phyloP scores from a whole-genome alignment of 2,113 vertebrate species.

The Passer montanus region DNA sequence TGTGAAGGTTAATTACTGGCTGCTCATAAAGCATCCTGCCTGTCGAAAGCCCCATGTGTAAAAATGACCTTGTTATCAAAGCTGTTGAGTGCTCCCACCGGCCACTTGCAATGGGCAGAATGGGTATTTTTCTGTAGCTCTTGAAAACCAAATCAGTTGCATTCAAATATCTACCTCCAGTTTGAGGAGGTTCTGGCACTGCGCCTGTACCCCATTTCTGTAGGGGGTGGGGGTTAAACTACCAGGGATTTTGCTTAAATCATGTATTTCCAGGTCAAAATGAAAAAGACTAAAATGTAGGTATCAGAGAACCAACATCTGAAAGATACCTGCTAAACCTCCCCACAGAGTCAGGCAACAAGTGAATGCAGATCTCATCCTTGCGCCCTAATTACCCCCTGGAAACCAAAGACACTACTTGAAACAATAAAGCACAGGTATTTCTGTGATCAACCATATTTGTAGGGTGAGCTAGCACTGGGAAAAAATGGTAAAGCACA shows the following conservation, averaged over 20 bases:
- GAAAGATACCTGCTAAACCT: neutral
- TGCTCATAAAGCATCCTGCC: slow-evolving; percentile 33
- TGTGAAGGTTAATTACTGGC: slow-evolving; percentile 60
- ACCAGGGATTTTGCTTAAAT: neutral
- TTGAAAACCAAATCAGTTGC: neutral
- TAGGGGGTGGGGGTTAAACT: neutral
- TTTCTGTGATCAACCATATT: neutral
- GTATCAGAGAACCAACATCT: neutral
- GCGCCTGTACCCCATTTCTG: neutral
- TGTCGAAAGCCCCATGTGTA: slow-evolving; percentile 27
- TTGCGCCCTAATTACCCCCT: neutral
- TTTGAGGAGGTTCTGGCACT: neutral
- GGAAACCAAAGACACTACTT: slow-evolving; percentile 4
- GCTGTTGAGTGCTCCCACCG: neutral
- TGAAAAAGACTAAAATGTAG: neutral
- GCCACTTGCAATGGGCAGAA: neutral
- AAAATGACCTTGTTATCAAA: slow-evolving; percentile 60
- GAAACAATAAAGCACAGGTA: neutral
- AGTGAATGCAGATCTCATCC: neutral
- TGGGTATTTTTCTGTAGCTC: neutral
- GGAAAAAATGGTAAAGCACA: neutral
- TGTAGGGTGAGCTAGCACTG: neutral
- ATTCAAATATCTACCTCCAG: neutral
- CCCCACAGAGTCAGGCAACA: neutral
- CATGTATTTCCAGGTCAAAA: neutral